These are phyloP conservation scores for Patella caerulea DNA, from an alignment of 2,888 invertebrate genomes.

Conservation along the genomic window DNA sequence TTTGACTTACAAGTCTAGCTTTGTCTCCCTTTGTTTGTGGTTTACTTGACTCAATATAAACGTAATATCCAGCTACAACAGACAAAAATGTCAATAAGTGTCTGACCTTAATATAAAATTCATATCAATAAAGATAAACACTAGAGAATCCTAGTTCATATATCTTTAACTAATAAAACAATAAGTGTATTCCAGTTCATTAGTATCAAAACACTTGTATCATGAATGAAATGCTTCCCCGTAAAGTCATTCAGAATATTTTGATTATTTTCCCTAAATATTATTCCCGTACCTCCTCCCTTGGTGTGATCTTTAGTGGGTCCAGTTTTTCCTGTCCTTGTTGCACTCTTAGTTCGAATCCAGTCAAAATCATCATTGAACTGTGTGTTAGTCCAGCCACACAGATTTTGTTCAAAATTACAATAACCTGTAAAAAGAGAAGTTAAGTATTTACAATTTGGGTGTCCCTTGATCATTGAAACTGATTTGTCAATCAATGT, in stretches of 20 bases:
- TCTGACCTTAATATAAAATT: too few species aligned
- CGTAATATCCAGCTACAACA: conserved; percentile 52
- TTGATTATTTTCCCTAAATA: too few species aligned
- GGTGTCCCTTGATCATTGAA: too few species aligned
- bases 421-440: conserved; percentile 45
- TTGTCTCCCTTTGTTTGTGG: conserved; percentile 48
- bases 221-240: too few species aligned
- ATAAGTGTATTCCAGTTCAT: too few species aligned
- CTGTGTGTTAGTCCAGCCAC: conserved; percentile 51
- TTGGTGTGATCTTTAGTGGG: conserved; percentile 53
- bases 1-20: conserved; percentile 54
- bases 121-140: neutral
- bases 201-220: too few species aligned
- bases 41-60: conserved; percentile 60
- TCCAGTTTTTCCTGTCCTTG: conserved; percentile 47
- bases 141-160: too few species aligned
- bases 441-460: neutral
- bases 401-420: conserved; percentile 57
- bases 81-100: neutral
- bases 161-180: too few species aligned
- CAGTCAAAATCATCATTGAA: conserved; percentile 59
- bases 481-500: too few species aligned
- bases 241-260: too few species aligned
- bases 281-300: neutral
- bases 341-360: conserved; percentile 44